These are phyloP conservation scores for Augochlorella aurata DNA, from an alignment of 2,888 invertebrate species.

Conservation along the genomic window DNA sequence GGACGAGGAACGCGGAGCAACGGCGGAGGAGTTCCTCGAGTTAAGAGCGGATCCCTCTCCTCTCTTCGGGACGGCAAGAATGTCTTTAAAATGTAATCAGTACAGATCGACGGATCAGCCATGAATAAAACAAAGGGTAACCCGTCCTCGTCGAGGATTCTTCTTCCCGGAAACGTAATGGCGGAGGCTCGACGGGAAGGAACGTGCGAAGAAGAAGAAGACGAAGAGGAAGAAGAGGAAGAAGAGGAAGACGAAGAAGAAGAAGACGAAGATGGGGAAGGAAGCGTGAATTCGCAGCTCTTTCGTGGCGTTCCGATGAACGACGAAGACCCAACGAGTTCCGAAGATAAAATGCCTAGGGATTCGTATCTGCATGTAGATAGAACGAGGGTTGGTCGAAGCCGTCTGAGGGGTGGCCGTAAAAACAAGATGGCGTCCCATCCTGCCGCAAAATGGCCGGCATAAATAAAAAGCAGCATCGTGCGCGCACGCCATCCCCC, in stretches of 20 bases:
- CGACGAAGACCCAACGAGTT: constrained; percentile 48
- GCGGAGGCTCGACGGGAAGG: not conserved
- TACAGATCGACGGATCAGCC: constrained; percentile 59
- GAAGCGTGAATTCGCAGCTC: constrained; percentile 40
- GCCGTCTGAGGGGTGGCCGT: constrained; percentile 65
- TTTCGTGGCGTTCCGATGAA: constrained; percentile 49
- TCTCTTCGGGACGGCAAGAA: constrained; percentile 26
- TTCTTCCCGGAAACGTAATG: constrained; percentile 25
- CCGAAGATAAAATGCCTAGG: constrained; percentile 60
- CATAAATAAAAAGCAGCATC: constrained; percentile 73
- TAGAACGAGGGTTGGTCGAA: constrained; percentile 45
- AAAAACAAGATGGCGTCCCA: constrained; percentile 79
- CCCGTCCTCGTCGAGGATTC: constrained; percentile 9
- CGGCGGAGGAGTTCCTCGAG: not conserved
- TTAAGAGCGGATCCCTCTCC: constrained; percentile 27
- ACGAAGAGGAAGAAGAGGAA: not conserved
- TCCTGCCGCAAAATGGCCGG: constrained; percentile 77
- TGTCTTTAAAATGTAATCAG: constrained; percentile 62
- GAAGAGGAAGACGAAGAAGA: not conserved
- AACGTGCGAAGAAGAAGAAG: not conserved
- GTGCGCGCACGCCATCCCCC: constrained; percentile 34
- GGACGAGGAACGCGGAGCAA: not conserved
- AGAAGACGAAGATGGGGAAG: not conserved
- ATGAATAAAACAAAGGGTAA: constrained; percentile 64
- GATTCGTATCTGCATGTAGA: constrained; percentile 71